Base-by-base conservation (phyloP, 2,888 invertebrate genomes). In the Brachyopa scutellaris region DNA sequence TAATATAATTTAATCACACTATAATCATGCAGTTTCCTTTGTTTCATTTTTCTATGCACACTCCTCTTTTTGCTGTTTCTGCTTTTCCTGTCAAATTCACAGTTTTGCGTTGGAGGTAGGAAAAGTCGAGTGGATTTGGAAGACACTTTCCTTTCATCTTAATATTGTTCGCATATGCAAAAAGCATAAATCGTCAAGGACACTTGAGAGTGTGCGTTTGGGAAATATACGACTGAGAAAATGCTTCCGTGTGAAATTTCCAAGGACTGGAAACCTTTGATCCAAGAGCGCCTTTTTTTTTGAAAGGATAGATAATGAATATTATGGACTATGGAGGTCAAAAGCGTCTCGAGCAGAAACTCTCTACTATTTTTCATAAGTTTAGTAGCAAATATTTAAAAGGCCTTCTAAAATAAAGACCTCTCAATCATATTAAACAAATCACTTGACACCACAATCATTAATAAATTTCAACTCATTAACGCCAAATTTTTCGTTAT, bases 101-200 rank as follows among this genome's bases (percentile, higher is more conserved):
- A 69, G 62, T 64, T 69, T 61, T 69, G 11, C 40, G 11, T 53
- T 15, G 13, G 53, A 61, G 77, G 70, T 40, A 61, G 64, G 66
- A 59, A 70, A 70, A 66, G 51, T 57, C 42, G 57, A 42, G 51
- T 61, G 61, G 67, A 79, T 74, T 74, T 66, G 9, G 55, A 38
- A 57, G 49, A 57, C 47, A 62, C 61, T 55, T 73, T 67, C 45
- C 79, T 79, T 79, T 69, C 45, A 51, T 80, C 74, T 76, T 62
- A 76, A 82, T 76, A 55, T 66, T 77, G 55, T 55, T 66, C 38
- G 51, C 77, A 55, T 51, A 67, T 17, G 26, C 2, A 9, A 9
- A 15, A 45, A 61, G 66, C 38, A 64, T 66, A 69, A 70, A 80
- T 82, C 64, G 36, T 77, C 59, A 77, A 82, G 77, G 70, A 82